Conservation (phyloP, 2,113 vertebrate species). For the Cariama cristata region DNA sequence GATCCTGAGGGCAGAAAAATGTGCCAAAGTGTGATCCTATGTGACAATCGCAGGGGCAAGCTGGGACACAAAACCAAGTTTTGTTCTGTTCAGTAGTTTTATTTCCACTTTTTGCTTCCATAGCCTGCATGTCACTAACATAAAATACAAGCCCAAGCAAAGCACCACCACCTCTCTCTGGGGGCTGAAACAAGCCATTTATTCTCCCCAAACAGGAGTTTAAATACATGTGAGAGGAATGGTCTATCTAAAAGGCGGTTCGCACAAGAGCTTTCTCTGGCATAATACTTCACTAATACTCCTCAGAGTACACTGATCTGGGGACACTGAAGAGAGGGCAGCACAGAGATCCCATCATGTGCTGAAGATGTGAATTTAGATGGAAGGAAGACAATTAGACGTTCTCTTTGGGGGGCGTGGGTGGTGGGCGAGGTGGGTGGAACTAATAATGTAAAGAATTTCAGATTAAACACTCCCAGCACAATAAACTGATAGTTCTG, state of each 20-base stretch:
- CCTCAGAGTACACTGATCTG: neutral
- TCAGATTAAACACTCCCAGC: neutral
- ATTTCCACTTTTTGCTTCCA: neutral
- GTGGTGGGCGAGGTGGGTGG: fast-evolving
- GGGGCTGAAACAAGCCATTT: neutral
- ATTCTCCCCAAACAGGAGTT: neutral
- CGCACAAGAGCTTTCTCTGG: neutral
- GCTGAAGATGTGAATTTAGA: neutral
- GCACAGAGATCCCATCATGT: neutral
- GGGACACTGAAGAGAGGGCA: neutral
- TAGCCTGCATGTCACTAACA: neutral
- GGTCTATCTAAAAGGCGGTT: neutral
- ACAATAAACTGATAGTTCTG: neutral
- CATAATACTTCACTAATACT: neutral
- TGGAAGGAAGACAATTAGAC: neutral
- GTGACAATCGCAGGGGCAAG: neutral
- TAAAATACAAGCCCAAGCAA: neutral
- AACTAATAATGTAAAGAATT: neutral
- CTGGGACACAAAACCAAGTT: neutral
- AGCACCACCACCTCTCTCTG: neutral
- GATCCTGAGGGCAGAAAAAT: neutral
- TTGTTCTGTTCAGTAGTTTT: neutral
- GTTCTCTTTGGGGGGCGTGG: neutral
- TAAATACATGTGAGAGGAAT: neutral
- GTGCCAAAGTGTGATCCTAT: neutral